Conservation (phyloP, 2,797 vertebrate genomes). For the Alauda arvensis region DNA sequence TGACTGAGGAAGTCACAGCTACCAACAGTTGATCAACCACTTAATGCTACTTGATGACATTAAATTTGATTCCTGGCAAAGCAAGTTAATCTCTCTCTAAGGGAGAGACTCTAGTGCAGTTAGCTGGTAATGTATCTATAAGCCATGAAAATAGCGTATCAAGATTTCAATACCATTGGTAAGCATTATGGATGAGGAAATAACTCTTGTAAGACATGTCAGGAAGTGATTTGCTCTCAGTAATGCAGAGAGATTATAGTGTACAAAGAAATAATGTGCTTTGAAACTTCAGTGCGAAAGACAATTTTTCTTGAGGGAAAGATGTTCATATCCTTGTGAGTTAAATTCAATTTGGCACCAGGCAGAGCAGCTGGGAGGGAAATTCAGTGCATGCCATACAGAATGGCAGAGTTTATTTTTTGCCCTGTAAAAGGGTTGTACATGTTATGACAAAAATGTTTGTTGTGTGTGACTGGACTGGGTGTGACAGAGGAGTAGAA, state of each 20-base stretch:
- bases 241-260: slow-evolving; percentile 49
- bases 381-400: background rate
- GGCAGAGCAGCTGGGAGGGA: background rate
- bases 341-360: background rate
- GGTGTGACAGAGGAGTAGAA: background rate
- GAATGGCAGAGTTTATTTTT: background rate
- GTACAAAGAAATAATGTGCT: slow-evolving; percentile 16
- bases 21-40: background rate
- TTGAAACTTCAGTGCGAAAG: slow-evolving; percentile 22
- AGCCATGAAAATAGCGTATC: slow-evolving; percentile 48
- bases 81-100: slow-evolving; percentile 23
- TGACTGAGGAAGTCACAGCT: background rate
- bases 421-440: background rate
- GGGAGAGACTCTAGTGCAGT: slow-evolving; percentile 16
- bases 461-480: background rate
- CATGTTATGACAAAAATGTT: background rate
- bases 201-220: slow-evolving; percentile 18
- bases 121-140: slow-evolving; percentile 14
- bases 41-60: background rate
- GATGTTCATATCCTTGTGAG: background rate
- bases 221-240: slow-evolving; percentile 54
- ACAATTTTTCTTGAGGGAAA: slow-evolving; percentile 9
- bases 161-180: slow-evolving; percentile 38
- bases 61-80: background rate
- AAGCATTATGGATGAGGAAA: slow-evolving; percentile 59